Percentiles rank a stretch among this genome's conserved stretches.
These are phyloP conservation scores for Lymantria monacha DNA, from an alignment of 2,888 invertebrate species.

Conservation along the genomic window DNA sequence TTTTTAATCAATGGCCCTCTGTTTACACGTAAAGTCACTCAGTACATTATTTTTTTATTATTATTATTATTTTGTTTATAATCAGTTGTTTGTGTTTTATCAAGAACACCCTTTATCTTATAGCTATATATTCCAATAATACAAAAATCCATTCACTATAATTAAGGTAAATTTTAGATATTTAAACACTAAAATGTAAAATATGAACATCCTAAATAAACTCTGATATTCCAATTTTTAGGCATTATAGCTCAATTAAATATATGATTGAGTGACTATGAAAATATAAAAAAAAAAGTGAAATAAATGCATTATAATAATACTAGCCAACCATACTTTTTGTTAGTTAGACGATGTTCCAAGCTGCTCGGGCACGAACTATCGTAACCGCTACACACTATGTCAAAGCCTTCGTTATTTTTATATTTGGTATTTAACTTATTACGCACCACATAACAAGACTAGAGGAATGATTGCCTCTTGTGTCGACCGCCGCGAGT, in stretches of 20 bases:
- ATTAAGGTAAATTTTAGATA: constrained; percentile 83
- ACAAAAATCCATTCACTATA: constrained; percentile 82
- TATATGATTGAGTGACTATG: constrained; percentile 81
- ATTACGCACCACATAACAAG: constrained; percentile 78
- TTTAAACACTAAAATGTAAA: constrained; percentile 82
- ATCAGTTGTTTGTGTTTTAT: constrained; percentile 78
- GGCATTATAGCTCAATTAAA: constrained; percentile 81
- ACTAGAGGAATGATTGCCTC: constrained; percentile 81
- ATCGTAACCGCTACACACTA: constrained; percentile 62
- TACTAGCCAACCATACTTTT: constrained; percentile 75
- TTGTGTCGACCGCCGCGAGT: constrained; percentile 53
- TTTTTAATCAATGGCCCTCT: constrained; percentile 78
- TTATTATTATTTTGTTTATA: constrained; percentile 71
- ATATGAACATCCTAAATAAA: constrained; percentile 83
- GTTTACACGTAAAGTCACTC: constrained; percentile 82
- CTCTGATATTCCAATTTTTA: constrained; percentile 82
- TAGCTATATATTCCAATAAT: constrained; percentile 80
- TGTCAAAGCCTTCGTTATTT: constrained; percentile 73
- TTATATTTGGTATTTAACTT: constrained; percentile 79
- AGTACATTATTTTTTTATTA: constrained; percentile 69
- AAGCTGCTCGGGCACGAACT: constrained; percentile 73
- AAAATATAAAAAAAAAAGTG: constrained; percentile 74
- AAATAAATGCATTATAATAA: constrained; percentile 81
- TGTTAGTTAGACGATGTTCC: constrained; percentile 62
- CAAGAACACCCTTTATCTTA: constrained; percentile 80